Evolutionary conservation across 2,797 vertebrate genomes (phyloP).

Genomic region (Crypturellus tataupa): DNA sequence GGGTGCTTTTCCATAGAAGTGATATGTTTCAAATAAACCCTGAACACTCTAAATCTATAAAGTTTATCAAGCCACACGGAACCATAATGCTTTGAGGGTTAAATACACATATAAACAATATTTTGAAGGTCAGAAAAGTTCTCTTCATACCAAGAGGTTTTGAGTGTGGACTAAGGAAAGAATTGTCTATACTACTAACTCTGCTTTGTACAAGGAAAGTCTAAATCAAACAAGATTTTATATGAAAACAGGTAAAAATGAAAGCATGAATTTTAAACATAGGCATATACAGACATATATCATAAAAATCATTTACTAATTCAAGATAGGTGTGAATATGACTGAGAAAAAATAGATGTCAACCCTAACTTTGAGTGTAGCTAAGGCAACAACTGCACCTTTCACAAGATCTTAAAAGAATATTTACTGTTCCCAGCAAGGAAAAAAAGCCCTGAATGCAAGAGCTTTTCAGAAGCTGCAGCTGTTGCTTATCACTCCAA

Average conservation of each 20-base stretch:
- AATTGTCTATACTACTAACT: neutral
- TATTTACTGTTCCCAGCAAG: neutral
- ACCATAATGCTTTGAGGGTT: neutral
- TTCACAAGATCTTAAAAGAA: neutral
- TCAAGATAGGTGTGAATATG: slow-evolving; percentile 2
- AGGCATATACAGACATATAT: neutral
- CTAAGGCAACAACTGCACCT: neutral
- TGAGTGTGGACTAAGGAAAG: neutral
- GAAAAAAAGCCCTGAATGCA: neutral
- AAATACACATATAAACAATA: neutral
- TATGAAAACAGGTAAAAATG: neutral
- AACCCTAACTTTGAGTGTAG: neutral
- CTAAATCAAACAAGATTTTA: neutral
- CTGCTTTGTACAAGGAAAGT: neutral
- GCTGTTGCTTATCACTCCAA: neutral
- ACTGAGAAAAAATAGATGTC: neutral
- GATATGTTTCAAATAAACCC: neutral
- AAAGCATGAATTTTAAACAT: neutral
- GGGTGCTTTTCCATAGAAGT: neutral
- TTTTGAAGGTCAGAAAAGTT: neutral
- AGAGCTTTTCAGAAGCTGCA: neutral
- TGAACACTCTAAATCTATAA: neutral
- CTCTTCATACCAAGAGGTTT: neutral
- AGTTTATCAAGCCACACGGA: neutral
- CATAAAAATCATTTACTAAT: neutral